Evolutionary conservation across 2,113 vertebrate genomes (phyloP).

Genomic region (Mesocricetus auratus): DNA sequence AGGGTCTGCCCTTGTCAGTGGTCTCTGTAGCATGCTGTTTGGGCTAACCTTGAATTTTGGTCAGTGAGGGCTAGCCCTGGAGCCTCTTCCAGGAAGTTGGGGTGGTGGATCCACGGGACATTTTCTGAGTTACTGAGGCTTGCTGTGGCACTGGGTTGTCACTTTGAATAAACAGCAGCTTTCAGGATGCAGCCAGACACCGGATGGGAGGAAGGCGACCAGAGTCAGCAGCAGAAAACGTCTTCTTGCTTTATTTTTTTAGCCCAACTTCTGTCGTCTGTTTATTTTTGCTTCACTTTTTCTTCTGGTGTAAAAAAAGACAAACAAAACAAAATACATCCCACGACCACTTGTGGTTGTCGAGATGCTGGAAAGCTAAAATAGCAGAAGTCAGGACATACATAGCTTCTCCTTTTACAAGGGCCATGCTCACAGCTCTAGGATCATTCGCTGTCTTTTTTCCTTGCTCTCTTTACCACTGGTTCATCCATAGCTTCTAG

Average conservation of each 20-base stretch:
- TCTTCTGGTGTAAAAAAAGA: background rate
- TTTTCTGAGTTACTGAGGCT: conserved; percentile 19
- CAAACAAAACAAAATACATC: background rate
- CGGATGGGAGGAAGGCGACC: background rate
- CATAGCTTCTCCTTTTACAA: background rate
- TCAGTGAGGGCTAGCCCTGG: background rate
- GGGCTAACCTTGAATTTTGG: background rate
- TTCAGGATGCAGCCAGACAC: background rate
- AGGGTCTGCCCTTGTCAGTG: background rate
- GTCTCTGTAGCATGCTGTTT: background rate
- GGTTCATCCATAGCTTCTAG: background rate
- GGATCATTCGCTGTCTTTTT: background rate
- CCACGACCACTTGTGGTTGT: background rate
- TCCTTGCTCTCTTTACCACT: background rate
- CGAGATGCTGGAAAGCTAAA: background rate
- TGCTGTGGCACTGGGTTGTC: background rate
- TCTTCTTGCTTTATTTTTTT: conserved; percentile 3
- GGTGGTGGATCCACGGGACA: background rate
- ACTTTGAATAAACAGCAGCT: conserved; percentile 35
- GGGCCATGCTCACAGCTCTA: background rate
- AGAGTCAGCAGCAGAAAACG: background rate
- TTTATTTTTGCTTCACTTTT: background rate
- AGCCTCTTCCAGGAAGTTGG: conserved; percentile 22
- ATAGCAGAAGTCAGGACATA: background rate
- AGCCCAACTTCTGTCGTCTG: background rate